Base-by-base conservation (phyloP, 2,797 vertebrate genomes). In the Aeoliscus strigatus region DNA sequence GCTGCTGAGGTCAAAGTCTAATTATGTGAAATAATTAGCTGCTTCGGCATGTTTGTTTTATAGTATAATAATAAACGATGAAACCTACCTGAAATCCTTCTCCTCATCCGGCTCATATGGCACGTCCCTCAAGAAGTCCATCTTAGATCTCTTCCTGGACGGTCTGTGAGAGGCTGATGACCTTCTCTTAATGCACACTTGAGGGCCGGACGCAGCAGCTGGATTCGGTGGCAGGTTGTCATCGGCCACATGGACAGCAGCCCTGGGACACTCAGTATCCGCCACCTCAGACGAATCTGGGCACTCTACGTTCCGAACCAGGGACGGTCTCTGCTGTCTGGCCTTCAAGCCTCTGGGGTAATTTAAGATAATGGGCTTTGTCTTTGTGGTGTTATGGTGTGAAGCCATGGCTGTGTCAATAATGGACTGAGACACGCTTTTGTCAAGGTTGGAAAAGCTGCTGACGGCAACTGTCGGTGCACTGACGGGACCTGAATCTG, bases 181-280 rank as follows among this genome's bases (percentile, higher is more conserved):
- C 34, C 87, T 84, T 57, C 90, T 88, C 79, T 93, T 93, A 17
- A 90, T 57, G 0, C 83, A 78, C 39, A 87, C 87, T 54, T 84
- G 86, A 33, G 68, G 73, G 9, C 53, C 73, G 0, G 75, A 74
- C 0, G 61, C 51, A 8, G 61, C 30, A 9, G 55, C 51, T 1
- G 50, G n/a, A n/a, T n/a, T n/a, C 6, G 29, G 30, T 12, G 39
- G 56, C 7, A 7, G 25, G 15, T 50, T 61, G 5, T 36, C 12
- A 4, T 32, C n/a, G 4, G 57, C 37, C 15, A 70, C 52, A 4
- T 29, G 24, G 13, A 39, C 2, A 0, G 14, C 18, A 36, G 15
- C 18, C 4, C 17, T 23, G 9, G 62, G 44, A 2, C 55, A 10
- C 8, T 59, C 52, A 15, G 40, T 40, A 8, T 4, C 8, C 4